These are phyloP conservation scores for Syritta pipiens DNA, from an alignment of 2,888 invertebrate species.

Conservation along the genomic window DNA sequence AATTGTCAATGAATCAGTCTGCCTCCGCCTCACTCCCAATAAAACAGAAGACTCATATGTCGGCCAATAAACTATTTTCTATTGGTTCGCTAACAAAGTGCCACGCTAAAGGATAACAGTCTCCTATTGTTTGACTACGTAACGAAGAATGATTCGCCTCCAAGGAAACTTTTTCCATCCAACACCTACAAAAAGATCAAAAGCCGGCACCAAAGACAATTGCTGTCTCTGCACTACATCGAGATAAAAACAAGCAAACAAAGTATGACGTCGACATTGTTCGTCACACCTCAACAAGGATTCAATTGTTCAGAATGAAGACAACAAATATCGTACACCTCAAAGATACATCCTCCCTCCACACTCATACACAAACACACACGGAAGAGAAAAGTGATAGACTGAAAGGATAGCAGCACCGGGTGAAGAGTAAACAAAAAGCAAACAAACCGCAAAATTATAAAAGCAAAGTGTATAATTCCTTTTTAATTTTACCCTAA, in stretches of 20 bases:
- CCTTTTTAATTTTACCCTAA: conserved; percentile 77
- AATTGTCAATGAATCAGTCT: neutral
- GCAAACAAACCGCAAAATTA: conserved; percentile 74
- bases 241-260: conserved; percentile 10
- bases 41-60: conserved; percentile 14
- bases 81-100: conserved; percentile 15
- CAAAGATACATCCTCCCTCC: conserved; percentile 7
- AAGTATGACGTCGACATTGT: conserved; percentile 30
- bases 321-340: conserved; percentile 37
- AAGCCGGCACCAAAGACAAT: conserved; percentile 24
- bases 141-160: neutral
- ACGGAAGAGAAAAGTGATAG: neutral
- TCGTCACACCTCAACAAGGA: conserved; percentile 44
- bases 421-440: conserved; percentile 71
- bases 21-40: neutral
- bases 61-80: conserved; percentile 39
- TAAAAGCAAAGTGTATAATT: conserved; percentile 77
- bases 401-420: neutral
- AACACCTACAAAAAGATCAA: conserved; percentile 21
- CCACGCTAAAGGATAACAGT: conserved; percentile 13
- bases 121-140: neutral
- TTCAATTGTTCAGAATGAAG: conserved; percentile 52
- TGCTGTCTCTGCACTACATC: neutral
- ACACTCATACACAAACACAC: conserved; percentile 11
- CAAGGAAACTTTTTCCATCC: neutral